Evolutionary conservation across 2,888 invertebrate species (phyloP).

Genomic region (Aphidoletes aphidimyza): DNA sequence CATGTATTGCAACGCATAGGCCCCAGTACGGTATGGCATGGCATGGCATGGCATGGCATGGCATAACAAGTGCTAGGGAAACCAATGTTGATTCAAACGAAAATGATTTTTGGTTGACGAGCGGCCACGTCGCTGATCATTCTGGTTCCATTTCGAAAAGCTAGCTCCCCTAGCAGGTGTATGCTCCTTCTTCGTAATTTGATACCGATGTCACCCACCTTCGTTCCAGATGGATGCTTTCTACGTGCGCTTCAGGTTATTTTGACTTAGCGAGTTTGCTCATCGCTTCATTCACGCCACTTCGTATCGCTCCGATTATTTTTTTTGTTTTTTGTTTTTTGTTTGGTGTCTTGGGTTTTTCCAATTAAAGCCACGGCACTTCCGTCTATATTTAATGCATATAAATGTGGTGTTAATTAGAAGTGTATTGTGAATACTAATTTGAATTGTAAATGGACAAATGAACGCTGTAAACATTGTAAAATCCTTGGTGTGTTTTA

Average conservation of each 20-base stretch:
- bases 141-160: too few species aligned
- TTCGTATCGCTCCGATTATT: neutral
- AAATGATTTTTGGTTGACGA: too few species aligned
- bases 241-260: constrained; percentile 8
- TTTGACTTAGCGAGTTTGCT: neutral
- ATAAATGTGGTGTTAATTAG: constrained; percentile 51
- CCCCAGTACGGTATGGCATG: too few species aligned
- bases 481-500: neutral
- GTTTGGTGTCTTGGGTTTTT: neutral
- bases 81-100: too few species aligned
- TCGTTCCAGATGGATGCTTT: constrained; percentile 8
- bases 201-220: neutral
- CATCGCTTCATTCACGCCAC: neutral
- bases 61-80: too few species aligned
- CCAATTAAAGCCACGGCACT: neutral
- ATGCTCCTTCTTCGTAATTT: neutral
- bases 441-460: constrained; percentile 47
- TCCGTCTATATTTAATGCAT: constrained; percentile 15
- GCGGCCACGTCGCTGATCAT: too few species aligned
- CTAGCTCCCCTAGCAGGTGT: too few species aligned
- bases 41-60: too few species aligned
- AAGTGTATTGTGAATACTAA: constrained; percentile 40
- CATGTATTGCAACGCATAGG: too few species aligned
- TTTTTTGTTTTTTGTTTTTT: neutral
- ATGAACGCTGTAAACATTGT: constrained; percentile 19